phyloP scores from a whole-genome alignment of 2,888 invertebrate genomes.

The Vannuccia rotundouncinata region DNA sequence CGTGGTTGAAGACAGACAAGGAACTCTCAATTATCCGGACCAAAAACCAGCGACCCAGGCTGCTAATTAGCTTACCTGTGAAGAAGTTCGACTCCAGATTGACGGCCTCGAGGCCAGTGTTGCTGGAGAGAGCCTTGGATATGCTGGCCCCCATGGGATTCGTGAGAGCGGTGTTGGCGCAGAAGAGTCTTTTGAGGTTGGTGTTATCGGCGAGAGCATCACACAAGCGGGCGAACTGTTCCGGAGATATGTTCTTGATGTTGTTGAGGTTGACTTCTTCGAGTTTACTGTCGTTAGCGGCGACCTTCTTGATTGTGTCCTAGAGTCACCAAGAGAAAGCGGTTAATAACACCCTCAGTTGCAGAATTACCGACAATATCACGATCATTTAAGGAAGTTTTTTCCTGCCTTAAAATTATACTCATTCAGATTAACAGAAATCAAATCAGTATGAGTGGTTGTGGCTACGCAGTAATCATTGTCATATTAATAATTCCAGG shows the following conservation, averaged over 20 bases:
- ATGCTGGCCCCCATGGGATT: constrained; percentile 60
- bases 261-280: constrained; percentile 85
- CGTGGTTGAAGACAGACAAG: background rate
- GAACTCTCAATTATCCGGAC: background rate
- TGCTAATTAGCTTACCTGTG: constrained; percentile 62
- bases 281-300: constrained; percentile 65
- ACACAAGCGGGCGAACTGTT: constrained; percentile 35
- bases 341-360: too few species aligned
- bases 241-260: constrained; percentile 71
- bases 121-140: constrained; percentile 65
- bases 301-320: constrained; percentile 67
- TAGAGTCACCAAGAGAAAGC: too few species aligned
- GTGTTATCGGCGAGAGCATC: constrained; percentile 31
- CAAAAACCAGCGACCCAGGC: background rate
- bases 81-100: constrained; percentile 93
- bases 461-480: too few species aligned
- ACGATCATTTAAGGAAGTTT: too few species aligned
- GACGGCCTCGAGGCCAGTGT: constrained; percentile 60
- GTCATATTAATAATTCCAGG: too few species aligned
- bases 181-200: constrained; percentile 5
- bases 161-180: constrained; percentile 30
- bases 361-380: too few species aligned
- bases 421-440: too few species aligned
- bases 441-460: too few species aligned
- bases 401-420: too few species aligned